These are phyloP conservation scores for Norana najaformis DNA, from an alignment of 2,888 invertebrate genomes.

Conservation along the genomic window DNA sequence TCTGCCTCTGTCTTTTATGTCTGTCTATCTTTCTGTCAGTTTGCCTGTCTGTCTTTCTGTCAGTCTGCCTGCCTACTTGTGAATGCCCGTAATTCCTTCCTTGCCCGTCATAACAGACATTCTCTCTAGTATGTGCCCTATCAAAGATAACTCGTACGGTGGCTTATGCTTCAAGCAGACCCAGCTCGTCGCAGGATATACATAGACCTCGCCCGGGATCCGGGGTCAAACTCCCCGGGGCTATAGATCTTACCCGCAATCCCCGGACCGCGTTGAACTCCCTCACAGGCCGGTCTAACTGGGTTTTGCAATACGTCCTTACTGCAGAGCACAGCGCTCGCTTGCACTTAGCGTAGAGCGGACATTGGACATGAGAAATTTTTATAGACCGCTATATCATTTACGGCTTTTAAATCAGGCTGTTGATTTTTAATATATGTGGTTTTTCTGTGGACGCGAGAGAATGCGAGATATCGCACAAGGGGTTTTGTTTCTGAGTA, in stretches of 20 bases:
- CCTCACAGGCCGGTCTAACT: neutral
- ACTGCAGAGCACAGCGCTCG: too few species aligned
- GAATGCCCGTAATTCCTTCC: neutral
- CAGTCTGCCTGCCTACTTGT: too few species aligned
- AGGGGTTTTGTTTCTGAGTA: too few species aligned
- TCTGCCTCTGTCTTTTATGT: too few species aligned
- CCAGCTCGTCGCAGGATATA: neutral
- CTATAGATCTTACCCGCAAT: neutral
- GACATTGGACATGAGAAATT: too few species aligned
- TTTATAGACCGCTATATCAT: too few species aligned
- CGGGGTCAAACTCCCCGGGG: neutral
- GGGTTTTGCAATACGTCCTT: neutral
- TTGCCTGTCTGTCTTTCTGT: neutral
- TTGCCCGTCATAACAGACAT: neutral
- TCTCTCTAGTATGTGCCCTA: neutral
- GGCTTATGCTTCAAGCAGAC: neutral
- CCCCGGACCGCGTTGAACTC: constrained; percentile 8
- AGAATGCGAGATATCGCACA: too few species aligned
- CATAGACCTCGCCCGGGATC: neutral
- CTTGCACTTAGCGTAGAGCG: too few species aligned
- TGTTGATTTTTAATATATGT: too few species aligned
- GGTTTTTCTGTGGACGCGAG: too few species aligned
- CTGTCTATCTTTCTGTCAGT: neutral
- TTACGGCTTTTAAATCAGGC: too few species aligned
- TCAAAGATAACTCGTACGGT: neutral